Evolutionary conservation across 2,888 invertebrate species (phyloP), one percentile per base, ranked within the genome.

Genomic region (Calliphora vomitoria): DNA sequence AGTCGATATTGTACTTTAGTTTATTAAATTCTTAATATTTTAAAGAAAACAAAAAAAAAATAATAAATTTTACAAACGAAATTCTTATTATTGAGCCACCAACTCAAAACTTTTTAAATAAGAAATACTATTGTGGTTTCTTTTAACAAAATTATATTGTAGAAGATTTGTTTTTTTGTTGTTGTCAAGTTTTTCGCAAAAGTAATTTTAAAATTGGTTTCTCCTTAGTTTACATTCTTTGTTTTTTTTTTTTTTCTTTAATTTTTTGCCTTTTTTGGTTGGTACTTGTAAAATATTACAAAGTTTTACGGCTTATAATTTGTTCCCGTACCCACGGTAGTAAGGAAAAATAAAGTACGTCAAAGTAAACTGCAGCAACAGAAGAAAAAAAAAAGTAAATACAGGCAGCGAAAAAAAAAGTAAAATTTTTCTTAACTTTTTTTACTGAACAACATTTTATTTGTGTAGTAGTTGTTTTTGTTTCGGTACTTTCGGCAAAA

Each of bases 161-260:
- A 15, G 10, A 2, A 35, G 18, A 47, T 47, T 5, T 35, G 13
- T 60, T 13, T 6, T 25, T 47, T 35, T 62, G 62, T 47, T 35
- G 11, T 20, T 20, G 6, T 55, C 35, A 50, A 53, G 47, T 58
- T 68, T 81, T 35, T 44, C 10, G 6, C 11, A 53, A 76, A 44
- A 83, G n/a, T 66, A 44, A 72, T 35, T 78, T 68, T 78, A 72
- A 68, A 82, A 68, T 68, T 68, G 68, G 47, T 82, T 82, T 60
- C 58, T 58, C n/a, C 35, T 18, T 5, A 66, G 38, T 38, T 50
- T 2, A 8, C 20, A 10, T 5, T 80, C 25, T 76, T 64, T 31
- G 18, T 50, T 38, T 18, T 31, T 2, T 76, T 64, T 31, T 35
- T 50, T 38, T 18, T 31, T 2, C 15, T 15, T 50, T 78, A 25